A percentile compares a stretch with the other conserved stretches of the same genome.
Evolutionary conservation across 2,888 invertebrate genomes (phyloP).

Genomic region (Yponomeuta malinellus): DNA sequence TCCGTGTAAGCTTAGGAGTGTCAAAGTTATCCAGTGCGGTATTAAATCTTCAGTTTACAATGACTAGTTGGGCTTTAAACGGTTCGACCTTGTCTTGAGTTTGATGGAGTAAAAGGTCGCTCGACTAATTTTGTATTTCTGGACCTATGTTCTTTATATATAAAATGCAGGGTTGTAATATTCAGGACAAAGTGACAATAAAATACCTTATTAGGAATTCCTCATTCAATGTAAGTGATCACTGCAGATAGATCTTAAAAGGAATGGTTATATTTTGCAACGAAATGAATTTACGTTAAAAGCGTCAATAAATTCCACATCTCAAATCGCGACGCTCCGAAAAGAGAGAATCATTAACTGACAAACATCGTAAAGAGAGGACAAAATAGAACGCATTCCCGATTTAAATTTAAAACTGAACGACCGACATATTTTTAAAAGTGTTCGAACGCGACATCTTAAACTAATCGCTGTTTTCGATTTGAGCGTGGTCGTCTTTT

Average conservation of each 20-base stretch:
- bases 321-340: constrained; percentile 50
- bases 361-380: constrained; percentile 69
- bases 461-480: constrained; percentile 75
- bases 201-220: neutral
- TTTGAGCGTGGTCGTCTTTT: constrained; percentile 52
- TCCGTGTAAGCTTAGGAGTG: constrained; percentile 34
- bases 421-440: constrained; percentile 73
- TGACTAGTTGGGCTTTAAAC: constrained; percentile 1
- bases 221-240: neutral
- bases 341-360: constrained; percentile 54
- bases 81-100: neutral
- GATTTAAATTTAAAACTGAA: constrained; percentile 67
- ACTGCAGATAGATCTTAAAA: constrained; percentile 3
- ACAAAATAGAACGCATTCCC: constrained; percentile 67
- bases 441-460: constrained; percentile 67
- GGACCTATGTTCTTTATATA: neutral
- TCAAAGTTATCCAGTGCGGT: constrained; percentile 40
- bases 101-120: neutral
- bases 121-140: neutral
- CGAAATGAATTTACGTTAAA: constrained; percentile 27
- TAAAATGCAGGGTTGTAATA: neutral
- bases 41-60: constrained; percentile 25
- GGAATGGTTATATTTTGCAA: constrained; percentile 5
- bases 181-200: neutral
- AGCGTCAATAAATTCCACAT: constrained; percentile 47